Evolutionary conservation across 2,113 vertebrate genomes (phyloP), one percentile per base, ranked within the genome.

Genomic region (Brachyhypopomus occidentalis): DNA sequence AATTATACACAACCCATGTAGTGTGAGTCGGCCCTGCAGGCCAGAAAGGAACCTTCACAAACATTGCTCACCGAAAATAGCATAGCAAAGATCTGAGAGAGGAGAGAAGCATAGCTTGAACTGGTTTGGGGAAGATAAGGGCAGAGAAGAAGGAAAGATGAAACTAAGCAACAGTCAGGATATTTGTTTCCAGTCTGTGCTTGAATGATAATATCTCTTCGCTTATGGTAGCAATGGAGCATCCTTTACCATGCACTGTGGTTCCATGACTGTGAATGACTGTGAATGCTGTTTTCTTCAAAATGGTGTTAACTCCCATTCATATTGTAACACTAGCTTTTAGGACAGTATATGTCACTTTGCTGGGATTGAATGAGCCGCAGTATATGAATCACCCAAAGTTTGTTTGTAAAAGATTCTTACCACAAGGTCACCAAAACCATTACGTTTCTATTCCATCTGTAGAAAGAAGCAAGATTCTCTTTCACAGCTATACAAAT

Each of bases 1-100:
- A 91, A 91, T 71, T 83, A 81, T 79, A 74, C 83, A 87, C 59
- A 48, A 70, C 73, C 75, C 58, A 79, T 79, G 86, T 67, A 38
- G 38, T 45, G 75, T 74, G 2, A 66, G 79, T 69, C 69, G 60
- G 72, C 72, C 77, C 84, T 80, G 72, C 66, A 79, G 84, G 80
- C 78, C 77, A 79, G 59, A 27, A 77, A 75, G 58, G 62, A 70
- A 38, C 78, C 58, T 45, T 59, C 45, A 41, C n/a, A 52, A 73
- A 64, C 59, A 14, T 30, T 59, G 30, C 56, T 72, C 25, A 38
- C 74, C 59, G 7, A 48, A 79, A 79, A 75, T 58, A 66, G 20
- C 17, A 59, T 27, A 5, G 41, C 30, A 64, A 63, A 71, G 52
- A 75, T 79, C 48, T 66, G 25, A 74, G 30, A 62, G 60, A 67